These are phyloP conservation scores for Onychostruthus taczanowskii DNA, from an alignment of 2,113 vertebrate genomes.

Conservation along the genomic window DNA sequence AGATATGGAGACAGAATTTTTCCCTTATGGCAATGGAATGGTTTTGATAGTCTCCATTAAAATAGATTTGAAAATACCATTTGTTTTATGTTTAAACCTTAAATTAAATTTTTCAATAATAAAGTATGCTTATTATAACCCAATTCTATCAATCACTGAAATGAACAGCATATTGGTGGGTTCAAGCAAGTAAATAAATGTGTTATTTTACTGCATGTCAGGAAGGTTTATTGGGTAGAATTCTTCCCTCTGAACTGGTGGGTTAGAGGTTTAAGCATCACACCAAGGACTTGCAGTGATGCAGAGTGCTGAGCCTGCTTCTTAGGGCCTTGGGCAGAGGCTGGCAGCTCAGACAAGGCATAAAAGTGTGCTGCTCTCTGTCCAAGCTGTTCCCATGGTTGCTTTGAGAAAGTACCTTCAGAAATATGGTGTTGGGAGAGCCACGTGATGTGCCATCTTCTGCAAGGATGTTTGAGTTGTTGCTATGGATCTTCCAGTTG, in stretches of 20 bases:
- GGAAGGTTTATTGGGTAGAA: constrained; percentile 42
- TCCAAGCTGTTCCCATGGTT: not conserved
- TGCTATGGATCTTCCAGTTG: not conserved
- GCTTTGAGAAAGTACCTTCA: not conserved
- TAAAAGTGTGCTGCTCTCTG: not conserved
- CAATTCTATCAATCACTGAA: constrained; percentile 67
- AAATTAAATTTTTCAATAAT: constrained; percentile 71
- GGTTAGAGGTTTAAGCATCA: not conserved
- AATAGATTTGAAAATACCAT: constrained; percentile 68
- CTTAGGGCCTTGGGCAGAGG: not conserved
- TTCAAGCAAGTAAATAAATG: constrained; percentile 68
- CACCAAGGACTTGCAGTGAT: not conserved
- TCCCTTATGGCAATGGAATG: constrained; percentile 63
- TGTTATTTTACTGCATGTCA: constrained; percentile 52
- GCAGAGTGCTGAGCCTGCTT: not conserved
- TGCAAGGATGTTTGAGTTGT: not conserved
- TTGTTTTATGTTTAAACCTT: constrained; percentile 71
- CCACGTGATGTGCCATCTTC: not conserved
- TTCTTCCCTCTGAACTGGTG: constrained; percentile 19
- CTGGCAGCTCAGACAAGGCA: not conserved
- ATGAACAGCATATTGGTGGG: constrained; percentile 65
- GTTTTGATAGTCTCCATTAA: constrained; percentile 68
- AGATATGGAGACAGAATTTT: constrained; percentile 65
- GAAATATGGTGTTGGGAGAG: not conserved
- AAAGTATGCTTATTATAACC: constrained; percentile 71